These are phyloP conservation scores for Bhutanitis thaidina DNA, from an alignment of 2,888 invertebrate genomes.

Conservation along the genomic window DNA sequence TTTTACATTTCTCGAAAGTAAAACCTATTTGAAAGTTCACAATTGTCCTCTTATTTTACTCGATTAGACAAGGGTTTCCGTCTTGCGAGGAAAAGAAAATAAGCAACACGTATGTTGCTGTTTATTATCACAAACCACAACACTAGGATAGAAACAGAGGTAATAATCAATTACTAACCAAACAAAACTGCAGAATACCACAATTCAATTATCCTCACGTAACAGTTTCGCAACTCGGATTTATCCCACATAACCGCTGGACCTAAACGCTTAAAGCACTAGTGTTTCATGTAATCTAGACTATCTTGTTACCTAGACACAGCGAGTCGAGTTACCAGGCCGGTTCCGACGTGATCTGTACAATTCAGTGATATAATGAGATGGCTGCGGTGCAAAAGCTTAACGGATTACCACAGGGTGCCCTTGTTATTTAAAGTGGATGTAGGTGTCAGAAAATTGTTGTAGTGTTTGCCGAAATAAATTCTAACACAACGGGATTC, in stretches of 20 bases:
- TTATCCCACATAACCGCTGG: constrained; percentile 21
- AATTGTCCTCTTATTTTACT: no score
- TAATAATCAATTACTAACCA: not conserved
- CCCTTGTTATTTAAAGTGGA: not conserved
- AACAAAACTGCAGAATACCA: not conserved
- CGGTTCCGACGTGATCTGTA: constrained; percentile 7
- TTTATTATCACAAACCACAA: no score
- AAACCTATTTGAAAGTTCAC: no score
- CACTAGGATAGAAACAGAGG: not conserved
- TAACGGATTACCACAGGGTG: not conserved
- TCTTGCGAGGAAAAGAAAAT: no score
- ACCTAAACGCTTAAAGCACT: constrained; percentile 25
- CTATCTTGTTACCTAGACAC: constrained; percentile 4
- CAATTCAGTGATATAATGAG: not conserved
- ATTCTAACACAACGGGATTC: no score
- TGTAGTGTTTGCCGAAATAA: no score
- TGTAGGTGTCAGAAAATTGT: not conserved
- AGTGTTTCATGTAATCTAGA: constrained; percentile 20
- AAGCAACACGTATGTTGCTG: no score
- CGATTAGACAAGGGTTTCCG: no score
- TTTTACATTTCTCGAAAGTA: no score
- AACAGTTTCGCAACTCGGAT: constrained; percentile 6
- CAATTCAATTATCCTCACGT: constrained; percentile 4
- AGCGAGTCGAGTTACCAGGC: constrained; percentile 17
- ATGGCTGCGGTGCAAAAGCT: constrained; percentile 5